These are phyloP conservation scores for Solenopsis fugax DNA, from an alignment of 1,140 invertebrate species.

Conservation along the genomic window DNA sequence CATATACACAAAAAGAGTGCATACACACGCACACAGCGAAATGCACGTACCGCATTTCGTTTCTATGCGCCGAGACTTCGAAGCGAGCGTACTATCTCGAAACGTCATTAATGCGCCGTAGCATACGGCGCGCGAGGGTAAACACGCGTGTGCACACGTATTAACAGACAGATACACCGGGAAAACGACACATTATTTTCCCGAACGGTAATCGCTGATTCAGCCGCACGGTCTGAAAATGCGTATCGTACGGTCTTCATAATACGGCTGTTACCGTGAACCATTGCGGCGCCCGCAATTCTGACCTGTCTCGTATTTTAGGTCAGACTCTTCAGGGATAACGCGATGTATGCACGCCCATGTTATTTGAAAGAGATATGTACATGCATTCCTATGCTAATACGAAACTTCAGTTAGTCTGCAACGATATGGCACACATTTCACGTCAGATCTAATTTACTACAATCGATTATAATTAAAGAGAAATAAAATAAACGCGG, in stretches of 20 bases:
- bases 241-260: conserved; percentile 65
- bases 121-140: not conserved
- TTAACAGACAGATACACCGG: not conserved
- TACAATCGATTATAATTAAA: not conserved
- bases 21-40: not conserved
- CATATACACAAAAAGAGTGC: conserved; percentile 11
- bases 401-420: conserved; percentile 2
- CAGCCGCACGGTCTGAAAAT: conserved; percentile 69
- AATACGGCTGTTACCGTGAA: conserved; percentile 60
- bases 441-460: conserved; percentile 12
- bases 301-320: conserved; percentile 23
- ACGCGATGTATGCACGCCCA: conserved; percentile 29
- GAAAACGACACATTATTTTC: conserved; percentile 68
- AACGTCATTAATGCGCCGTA: conserved; percentile 42
- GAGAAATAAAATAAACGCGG: not conserved
- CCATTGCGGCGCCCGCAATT: conserved; percentile 68
- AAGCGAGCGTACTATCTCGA: conserved; percentile 4
- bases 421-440: not conserved
- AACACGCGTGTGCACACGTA: conserved; percentile 14
- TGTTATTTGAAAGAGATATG: conserved; percentile 42
- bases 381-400: conserved; percentile 46
- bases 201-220: conserved; percentile 67
- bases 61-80: conserved; percentile 19
- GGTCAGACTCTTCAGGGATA: conserved; percentile 55
- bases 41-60: not conserved